Base-by-base conservation (phyloP, 2,113 vertebrate species). In the Halichoerus grypus region DNA sequence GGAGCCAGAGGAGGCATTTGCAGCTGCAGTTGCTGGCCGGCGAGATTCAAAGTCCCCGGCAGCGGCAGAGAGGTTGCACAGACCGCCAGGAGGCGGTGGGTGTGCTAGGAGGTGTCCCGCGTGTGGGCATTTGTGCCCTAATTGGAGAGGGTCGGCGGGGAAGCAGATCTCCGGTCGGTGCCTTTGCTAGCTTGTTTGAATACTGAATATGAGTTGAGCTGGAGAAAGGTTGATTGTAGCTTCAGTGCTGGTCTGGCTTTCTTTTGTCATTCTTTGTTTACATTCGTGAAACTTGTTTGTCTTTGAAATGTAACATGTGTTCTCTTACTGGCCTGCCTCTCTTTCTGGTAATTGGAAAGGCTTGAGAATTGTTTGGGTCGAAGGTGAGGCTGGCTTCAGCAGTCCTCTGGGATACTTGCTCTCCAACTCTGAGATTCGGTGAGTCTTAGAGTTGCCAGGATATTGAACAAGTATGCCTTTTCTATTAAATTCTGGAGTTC, bases 191-290 rank as follows among this genome's bases (percentile, higher is more conserved):
- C 82, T 12, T 21, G 79, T 90, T 39, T 57, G 63, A 71, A 55
- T 42, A 80, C 71, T 2, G 0, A n/a, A 8, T 71, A 9, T 22
- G 97, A 92, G 92, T 61, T 14, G 79, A 93, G 55, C 87, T 67
- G 53, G 28, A 36, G 88, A 36, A 26, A 26, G 72, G 87, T 65
- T 55, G 46, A 14, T 1, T 1, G 80, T 21, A 89, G 95, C 94
- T 67, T 57, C 76, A 2, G 21, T 4, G 93, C 94, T 14, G 95
- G 57, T 86, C 97, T 92, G 96, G 98, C 97, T 91, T 93, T 57
- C 98, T 97, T 97, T 97, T 96, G 97, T 93, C 97, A 74, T 94
- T 96, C 97, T 98, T 96, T 97, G 97, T 98, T 97, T 98, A 98
- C 97, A 89, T 93, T 87, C 88, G 89, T 26, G 95, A 89, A 97